Base-by-base conservation (phyloP, 2,797 vertebrate genomes). In the Uromys caudimaculatus region DNA sequence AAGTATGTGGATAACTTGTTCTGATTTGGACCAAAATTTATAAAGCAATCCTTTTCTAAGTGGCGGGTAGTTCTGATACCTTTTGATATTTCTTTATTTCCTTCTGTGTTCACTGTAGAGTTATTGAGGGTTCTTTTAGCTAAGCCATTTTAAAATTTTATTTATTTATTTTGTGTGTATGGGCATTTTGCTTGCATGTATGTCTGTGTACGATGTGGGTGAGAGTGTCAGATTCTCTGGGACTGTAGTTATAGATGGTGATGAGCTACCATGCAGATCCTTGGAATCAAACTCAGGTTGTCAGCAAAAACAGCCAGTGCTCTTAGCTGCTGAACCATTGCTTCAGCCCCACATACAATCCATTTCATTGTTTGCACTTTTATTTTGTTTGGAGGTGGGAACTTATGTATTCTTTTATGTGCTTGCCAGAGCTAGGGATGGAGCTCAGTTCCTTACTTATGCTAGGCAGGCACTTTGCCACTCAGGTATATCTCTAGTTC, bases 21-120 rank as follows among this genome's bases (percentile, higher is more conserved):
- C 17, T 89, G 41, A 89, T 12, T 91, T 97, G 27, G 93, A 89
- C n/a, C 85, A 60, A 93, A 93, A 73, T 83, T 91, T 67, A 91
- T 77, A 76, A 93, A 95, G 79, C 6, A 90, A 60, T 90, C 7
- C 4, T 97, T 96, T 97, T 91, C 52, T 24, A 78, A 89, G 73
- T 78, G 41, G 38, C 77, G 93, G 0, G 60, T 87, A n/a, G 69
- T 95, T 95, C 73, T 91, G 47, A 38, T 90, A 71, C 19, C 29
- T 89, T 91, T n/a, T 73, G 38, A 82, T 88, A 64, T 44, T 16
- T 12, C 19, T 93, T 21, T 93, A 24, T 93, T 54, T 93, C 83
- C 88, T 91, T 67, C 60, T 19, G 27, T 92, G 54, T 82, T 96
- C 32, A 77, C 47, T 87, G 29, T 69, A 79, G 77, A 95, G 41